Evolutionary conservation across 2,888 invertebrate species (phyloP), one percentile per base, ranked within the genome.

Genomic region (Diaperis boleti): DNA sequence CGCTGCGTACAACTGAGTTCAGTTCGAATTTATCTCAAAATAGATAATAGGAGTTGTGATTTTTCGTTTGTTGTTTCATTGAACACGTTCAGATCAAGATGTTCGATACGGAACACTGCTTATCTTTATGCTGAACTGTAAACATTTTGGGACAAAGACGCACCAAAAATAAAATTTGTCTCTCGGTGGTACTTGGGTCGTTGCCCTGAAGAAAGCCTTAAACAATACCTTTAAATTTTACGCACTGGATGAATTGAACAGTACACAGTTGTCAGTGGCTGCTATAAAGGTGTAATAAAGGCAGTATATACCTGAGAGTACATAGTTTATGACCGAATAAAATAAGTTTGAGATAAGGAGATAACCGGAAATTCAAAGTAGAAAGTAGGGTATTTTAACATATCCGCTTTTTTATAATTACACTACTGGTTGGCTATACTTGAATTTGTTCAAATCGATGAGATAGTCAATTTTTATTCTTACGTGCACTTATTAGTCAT

Each of bases 141-240:
- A 66, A 63, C 60, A 60, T 63, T 65, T 62, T 47, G 52, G 64
- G 44, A 62, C 65, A 63, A 63, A 63, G 66, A 57, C 41, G 50
- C 41, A 55, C 59, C 62, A 59, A 62, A 66, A 66, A 63, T 66
- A 66, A 56, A 35, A n/a, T 14, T 8, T 42, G 42, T 55, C 33
- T 42, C 31, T 41, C 33, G 42, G 17, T 54, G 22, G 10, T 52
- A 41, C 20, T 18, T 31, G 17, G 55, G 55, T 55, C 55, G 55
- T 42, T 55, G 55, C 29, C 55, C 55, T 29, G 11, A 11, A 11
- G 37, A 31, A 18, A 11, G 4, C 18, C 42, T 37, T 22, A 52
- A 52, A 52, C 52, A 52, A 52, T 39, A 31, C 47, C 31, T 47
- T 35, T 33, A 35, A 35, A 49, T 45, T 44, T 45, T 45, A 31